A percentile compares a stretch with the other conserved stretches of the same genome.
These are phyloP conservation scores for Aphelinus atriplicis DNA, from an alignment of 1,140 invertebrate species.

Conservation along the genomic window DNA sequence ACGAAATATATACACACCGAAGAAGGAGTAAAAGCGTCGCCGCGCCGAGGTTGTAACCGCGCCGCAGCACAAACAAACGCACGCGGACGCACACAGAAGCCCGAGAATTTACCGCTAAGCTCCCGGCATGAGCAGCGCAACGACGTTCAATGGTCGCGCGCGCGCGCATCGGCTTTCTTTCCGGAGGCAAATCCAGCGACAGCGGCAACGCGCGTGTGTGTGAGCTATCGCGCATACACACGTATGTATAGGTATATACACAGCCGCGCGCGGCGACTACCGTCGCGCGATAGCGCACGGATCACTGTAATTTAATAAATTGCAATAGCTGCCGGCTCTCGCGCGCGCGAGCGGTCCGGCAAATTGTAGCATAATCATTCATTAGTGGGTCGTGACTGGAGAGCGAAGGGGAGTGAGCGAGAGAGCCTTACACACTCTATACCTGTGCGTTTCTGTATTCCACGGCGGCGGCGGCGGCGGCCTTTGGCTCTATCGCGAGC, in stretches of 20 bases:
- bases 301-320: constrained; percentile 67
- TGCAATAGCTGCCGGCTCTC: constrained; percentile 51
- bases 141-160: background rate
- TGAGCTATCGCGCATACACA: no score
- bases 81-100: background rate
- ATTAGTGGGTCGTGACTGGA: constrained; percentile 65
- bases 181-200: constrained; percentile 19
- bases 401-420: background rate
- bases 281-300: constrained; percentile 48
- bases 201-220: constrained; percentile 25
- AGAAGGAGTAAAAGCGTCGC: no score
- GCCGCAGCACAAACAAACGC: no score
- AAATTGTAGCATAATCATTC: constrained; percentile 66
- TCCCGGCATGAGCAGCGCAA: background rate
- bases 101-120: background rate
- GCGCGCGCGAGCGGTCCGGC: constrained; percentile 47
- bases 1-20: no score
- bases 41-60: no score
- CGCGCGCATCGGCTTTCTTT: constrained; percentile 11
- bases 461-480: no score
- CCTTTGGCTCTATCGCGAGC: no score
- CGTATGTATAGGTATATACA: no score
- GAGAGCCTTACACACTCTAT: constrained; percentile 18
- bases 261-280: constrained; percentile 50
- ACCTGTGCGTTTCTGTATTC: constrained; percentile 8